Conservation (phyloP, 92 coral and sea anemone species). For the Zoanthus solanderi region DNA sequence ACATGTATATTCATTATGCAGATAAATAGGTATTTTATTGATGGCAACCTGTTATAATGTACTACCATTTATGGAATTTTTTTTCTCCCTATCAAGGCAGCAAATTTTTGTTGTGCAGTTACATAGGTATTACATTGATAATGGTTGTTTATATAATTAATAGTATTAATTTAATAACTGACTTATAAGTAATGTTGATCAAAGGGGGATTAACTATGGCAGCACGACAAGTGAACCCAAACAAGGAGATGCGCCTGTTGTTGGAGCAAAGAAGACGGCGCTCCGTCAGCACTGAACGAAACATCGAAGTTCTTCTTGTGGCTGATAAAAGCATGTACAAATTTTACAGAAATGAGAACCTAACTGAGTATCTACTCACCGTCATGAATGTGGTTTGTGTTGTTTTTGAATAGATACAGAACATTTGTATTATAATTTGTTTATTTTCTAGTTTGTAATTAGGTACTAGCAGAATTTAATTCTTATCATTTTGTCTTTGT, state of each 20-base stretch:
- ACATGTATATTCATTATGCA: too few relatives aligned
- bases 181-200: neutral
- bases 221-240: slow-evolving; percentile 62
- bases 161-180: neutral
- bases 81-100: too few relatives aligned
- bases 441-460: too few relatives aligned
- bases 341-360: slow-evolving; percentile 75
- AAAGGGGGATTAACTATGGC: slow-evolving; percentile 57
- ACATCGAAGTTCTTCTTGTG: slow-evolving; percentile 90
- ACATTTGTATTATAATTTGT: too few relatives aligned
- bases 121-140: neutral
- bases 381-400: slow-evolving; percentile 92
- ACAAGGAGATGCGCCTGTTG: slow-evolving; percentile 55
- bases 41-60: too few relatives aligned
- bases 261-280: slow-evolving; percentile 64
- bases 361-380: slow-evolving; percentile 88
- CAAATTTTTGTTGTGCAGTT: too few relatives aligned
- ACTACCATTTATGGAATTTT: too few relatives aligned
- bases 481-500: too few relatives aligned
- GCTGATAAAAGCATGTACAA: slow-evolving; percentile 93
- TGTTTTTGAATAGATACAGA: neutral
- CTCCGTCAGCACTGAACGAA: slow-evolving; percentile 89
- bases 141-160: too few relatives aligned
- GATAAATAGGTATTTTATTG: too few relatives aligned
- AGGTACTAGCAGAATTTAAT: too few relatives aligned